Evolutionary conservation across 1,140 invertebrate species (phyloP), one percentile per base, ranked within the genome.

Genomic region (Temnothorax curvispinosus): DNA sequence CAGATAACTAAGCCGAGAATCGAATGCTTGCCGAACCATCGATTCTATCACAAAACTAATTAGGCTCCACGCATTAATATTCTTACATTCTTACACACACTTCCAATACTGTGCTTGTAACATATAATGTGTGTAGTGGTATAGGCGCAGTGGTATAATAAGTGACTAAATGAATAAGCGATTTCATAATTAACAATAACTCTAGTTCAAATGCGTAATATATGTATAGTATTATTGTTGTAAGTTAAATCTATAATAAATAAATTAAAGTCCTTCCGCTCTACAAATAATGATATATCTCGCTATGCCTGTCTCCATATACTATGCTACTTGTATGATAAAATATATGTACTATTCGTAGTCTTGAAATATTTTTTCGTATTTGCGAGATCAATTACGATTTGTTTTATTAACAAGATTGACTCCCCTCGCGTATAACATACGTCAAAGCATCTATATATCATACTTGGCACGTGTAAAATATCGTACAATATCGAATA

Each of bases 401-500:
- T 80, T 11, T 67, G 32, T 67, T 80, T 80, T 21, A 80, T 67
- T 67, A 80, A 62, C 44, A 7, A 64, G 35, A 18, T 3, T 41
- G 8, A 67, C n/a, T 38, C 18, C n/a, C 32, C 32, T 60, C 27
- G 13, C 60, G 3, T 52, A 38, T 64, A 67, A 21, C n/a, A 80
- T 50, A 69, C 1, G 15, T 44, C 54, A 69, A 80, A 78, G 6
- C 5, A 52, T 1, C 8, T 38, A 69, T 69, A 69, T 54, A 50
- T 67, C 18, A 56, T 27, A 80, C 65, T 35, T 38, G 62, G 13
- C 47, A 54, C n/a, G 13, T 11, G 47, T 69, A 38, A 69, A 80
- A 56, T 69, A 54, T 54, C 54, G 41, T 32, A 80, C 47, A 80
- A 69, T 69, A 80, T 69, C n/a, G n/a, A 15, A 80, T 80, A 69